A percentile compares a stretch with the other conserved stretches of the same genome.
Evolutionary conservation across 2,113 vertebrate genomes (phyloP).

Genomic region (Cygnus buccinator): DNA sequence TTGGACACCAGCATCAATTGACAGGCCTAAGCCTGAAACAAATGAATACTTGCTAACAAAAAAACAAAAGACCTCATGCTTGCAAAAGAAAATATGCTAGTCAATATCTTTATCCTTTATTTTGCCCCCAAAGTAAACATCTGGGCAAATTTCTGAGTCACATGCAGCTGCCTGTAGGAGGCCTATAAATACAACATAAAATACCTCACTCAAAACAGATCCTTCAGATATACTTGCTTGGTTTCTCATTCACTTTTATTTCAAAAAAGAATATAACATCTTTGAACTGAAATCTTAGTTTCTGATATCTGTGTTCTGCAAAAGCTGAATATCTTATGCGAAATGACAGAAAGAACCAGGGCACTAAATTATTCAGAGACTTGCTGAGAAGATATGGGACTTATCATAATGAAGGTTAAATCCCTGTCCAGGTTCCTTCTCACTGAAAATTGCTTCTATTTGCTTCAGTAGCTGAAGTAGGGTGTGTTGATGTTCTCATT

Average conservation of each 20-base stretch:
- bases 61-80: background rate
- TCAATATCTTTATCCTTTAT: background rate
- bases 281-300: conserved; percentile 25
- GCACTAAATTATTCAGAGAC: conserved; percentile 57
- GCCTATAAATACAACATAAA: background rate
- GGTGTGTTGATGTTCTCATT: background rate
- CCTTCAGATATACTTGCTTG: background rate
- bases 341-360: conserved; percentile 42
- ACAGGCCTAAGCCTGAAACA: background rate
- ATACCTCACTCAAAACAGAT: background rate
- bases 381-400: background rate
- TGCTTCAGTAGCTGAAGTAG: background rate
- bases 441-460: conserved; percentile 3
- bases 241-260: conserved; percentile 38
- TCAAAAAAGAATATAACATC: background rate
- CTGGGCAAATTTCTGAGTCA: conserved; percentile 7
- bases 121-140: background rate
- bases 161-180: background rate
- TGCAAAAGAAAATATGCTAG: background rate
- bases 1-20: background rate
- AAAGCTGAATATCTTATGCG: conserved; percentile 29
- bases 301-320: background rate
- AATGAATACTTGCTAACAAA: background rate
- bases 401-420: conserved; percentile 51
- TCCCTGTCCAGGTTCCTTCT: background rate